Conservation (phyloP, 2,113 vertebrate species). For the Paraplagusia blochii region DNA sequence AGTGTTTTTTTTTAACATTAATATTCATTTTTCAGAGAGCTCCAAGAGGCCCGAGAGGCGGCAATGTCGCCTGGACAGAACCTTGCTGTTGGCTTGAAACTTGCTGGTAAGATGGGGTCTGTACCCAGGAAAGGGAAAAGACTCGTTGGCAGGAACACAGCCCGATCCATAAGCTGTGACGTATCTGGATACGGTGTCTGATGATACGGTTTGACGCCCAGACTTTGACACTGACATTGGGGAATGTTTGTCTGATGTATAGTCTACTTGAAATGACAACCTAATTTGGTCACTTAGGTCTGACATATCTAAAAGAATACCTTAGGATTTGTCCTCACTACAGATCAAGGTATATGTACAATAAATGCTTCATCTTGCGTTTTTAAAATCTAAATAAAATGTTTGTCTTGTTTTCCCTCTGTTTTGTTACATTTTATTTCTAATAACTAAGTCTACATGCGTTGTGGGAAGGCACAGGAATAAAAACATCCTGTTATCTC, state of each 20-base stretch:
- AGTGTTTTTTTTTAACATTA: not conserved
- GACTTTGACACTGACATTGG: not conserved
- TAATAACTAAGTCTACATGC: slow-evolving; percentile 53
- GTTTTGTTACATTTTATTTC: slow-evolving; percentile 47
- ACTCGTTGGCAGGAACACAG: slow-evolving; percentile 78
- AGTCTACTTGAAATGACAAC: not conserved
- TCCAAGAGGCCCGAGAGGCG: slow-evolving; percentile 82
- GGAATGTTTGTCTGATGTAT: no score
- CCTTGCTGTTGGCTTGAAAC: slow-evolving; percentile 32
- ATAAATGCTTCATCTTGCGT: no score
- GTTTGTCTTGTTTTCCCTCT: not conserved
- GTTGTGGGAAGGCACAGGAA: no score
- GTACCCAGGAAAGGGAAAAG: slow-evolving; percentile 61
- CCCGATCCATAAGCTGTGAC: slow-evolving; percentile 83
- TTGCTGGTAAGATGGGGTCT: slow-evolving; percentile 35
- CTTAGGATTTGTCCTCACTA: no score
- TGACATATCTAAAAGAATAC: not conserved
- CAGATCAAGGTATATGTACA: no score
- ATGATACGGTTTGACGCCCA: not conserved
- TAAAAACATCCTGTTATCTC: no score
- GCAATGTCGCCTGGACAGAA: slow-evolving; percentile 68
- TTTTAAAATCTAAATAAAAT: no score
- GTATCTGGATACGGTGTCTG: slow-evolving; percentile 44
- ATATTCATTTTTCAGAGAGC: slow-evolving; percentile 74
- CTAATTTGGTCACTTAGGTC: not conserved